A percentile compares a stretch with the other conserved stretches of the same genome.
phyloP scores from a whole-genome alignment of 2,888 invertebrate genomes.

The Cylindroiulus punctatus region DNA sequence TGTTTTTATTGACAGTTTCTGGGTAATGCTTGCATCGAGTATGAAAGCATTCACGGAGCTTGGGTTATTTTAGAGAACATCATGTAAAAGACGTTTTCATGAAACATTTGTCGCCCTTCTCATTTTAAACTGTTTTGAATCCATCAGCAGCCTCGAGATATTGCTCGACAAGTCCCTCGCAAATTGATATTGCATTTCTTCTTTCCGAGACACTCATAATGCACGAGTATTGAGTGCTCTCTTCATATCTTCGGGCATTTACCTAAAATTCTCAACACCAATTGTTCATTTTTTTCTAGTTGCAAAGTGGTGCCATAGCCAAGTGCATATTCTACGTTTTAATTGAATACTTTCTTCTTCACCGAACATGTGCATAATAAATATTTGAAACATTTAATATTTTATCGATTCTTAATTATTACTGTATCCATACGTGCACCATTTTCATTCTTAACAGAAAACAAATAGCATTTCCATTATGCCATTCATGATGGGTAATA shows the following conservation, averaged over 20 bases:
- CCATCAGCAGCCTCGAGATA: neutral
- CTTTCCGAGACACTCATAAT: slow-evolving; percentile 7
- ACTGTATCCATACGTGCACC: neutral
- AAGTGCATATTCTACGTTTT: slow-evolving; percentile 34
- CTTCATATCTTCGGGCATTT: slow-evolving; percentile 34
- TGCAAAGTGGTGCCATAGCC: slow-evolving; percentile 42
- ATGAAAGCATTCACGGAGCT: slow-evolving; percentile 42
- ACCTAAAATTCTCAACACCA: slow-evolving; percentile 38
- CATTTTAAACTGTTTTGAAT: neutral
- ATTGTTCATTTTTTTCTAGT: slow-evolving; percentile 36
- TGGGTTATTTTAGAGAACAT: slow-evolving; percentile 1
- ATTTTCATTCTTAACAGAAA: no score
- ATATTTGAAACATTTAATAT: slow-evolving; percentile 49
- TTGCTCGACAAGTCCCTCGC: slow-evolving; percentile 30
- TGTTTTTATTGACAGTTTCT: slow-evolving; percentile 16
- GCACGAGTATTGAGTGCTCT: slow-evolving; percentile 31
- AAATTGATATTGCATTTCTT: slow-evolving; percentile 34
- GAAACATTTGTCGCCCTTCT: slow-evolving; percentile 2
- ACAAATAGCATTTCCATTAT: no score
- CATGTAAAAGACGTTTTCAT: slow-evolving; percentile 12
- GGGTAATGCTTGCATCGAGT: slow-evolving; percentile 33
- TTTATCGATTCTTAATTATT: slow-evolving; percentile 2
- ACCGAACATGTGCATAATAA: slow-evolving; percentile 52
- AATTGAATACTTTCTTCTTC: slow-evolving; percentile 47
- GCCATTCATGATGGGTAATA: no score